These are phyloP conservation scores for Stratiomys singularior DNA, from an alignment of 2,888 invertebrate genomes.

Conservation along the genomic window DNA sequence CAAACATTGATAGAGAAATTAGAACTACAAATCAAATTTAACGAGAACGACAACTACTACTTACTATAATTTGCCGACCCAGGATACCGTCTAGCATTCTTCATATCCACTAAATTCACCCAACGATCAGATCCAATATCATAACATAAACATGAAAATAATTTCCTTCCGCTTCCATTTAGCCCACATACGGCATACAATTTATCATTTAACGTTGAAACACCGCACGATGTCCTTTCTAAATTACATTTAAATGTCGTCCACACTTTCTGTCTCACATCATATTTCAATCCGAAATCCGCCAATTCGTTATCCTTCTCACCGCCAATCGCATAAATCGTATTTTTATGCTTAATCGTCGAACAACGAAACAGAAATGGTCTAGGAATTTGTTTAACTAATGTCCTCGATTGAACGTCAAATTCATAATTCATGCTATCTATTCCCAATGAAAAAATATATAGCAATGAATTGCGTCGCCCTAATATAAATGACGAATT, in stretches of 20 bases:
- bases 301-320: constrained; percentile 30
- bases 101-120: constrained; percentile 29
- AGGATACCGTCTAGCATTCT: constrained; percentile 24
- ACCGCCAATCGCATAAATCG: constrained; percentile 19
- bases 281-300: constrained; percentile 14
- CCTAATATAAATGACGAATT: constrained; percentile 25
- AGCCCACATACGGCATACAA: constrained; percentile 34
- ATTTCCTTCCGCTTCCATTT: constrained; percentile 26
- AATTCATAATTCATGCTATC: constrained; percentile 34
- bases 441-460: constrained; percentile 18
- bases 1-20: too few species aligned
- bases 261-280: constrained; percentile 6
- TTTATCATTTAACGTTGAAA: constrained; percentile 21
- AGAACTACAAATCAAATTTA: too few species aligned
- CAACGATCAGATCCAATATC: constrained; percentile 14
- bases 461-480: constrained; percentile 9
- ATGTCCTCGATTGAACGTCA: background rate
- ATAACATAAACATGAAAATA: constrained; percentile 28
- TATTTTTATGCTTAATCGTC: constrained; percentile 15
- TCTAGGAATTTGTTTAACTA: background rate
- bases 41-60: too few species aligned
- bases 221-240: constrained; percentile 16
- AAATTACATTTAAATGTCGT: constrained; percentile 9
- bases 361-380: constrained; percentile 24
- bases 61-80: constrained; percentile 19